Evolutionary conservation across 2,797 vertebrate genomes (phyloP).

Genomic region (Artibeus jamaicensis): DNA sequence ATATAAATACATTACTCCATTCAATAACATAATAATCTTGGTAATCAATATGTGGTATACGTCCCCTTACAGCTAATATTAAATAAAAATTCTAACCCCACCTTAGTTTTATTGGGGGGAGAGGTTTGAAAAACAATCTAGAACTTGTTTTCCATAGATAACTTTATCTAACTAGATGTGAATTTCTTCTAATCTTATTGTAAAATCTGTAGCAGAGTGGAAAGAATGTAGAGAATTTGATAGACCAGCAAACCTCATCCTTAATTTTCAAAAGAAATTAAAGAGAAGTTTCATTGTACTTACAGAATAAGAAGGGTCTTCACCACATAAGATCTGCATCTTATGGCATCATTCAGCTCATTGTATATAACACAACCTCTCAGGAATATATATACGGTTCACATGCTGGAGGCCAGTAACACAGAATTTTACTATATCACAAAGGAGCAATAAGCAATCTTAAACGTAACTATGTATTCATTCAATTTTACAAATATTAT

Average conservation of each 20-base stretch:
- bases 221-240: background rate
- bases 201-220: background rate
- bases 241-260: background rate
- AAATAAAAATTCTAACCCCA: background rate
- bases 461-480: conserved; percentile 63
- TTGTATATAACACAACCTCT: background rate
- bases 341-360: background rate
- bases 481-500: conserved; percentile 63
- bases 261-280: background rate
- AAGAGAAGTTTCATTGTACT: background rate
- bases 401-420: conserved; percentile 21
- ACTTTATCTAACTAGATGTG: background rate
- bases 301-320: background rate
- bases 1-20: background rate
- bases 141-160: background rate
- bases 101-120: background rate
- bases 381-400: background rate
- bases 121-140: background rate
- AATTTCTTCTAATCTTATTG: background rate
- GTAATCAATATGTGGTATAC: background rate
- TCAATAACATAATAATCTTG: background rate
- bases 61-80: background rate
- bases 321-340: background rate
- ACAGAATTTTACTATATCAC: conserved; percentile 4
- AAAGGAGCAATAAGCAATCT: conserved; percentile 15